These are phyloP conservation scores for Microctenopoma lineatum DNA, from an alignment of 2,797 vertebrate genomes.

Conservation along the genomic window DNA sequence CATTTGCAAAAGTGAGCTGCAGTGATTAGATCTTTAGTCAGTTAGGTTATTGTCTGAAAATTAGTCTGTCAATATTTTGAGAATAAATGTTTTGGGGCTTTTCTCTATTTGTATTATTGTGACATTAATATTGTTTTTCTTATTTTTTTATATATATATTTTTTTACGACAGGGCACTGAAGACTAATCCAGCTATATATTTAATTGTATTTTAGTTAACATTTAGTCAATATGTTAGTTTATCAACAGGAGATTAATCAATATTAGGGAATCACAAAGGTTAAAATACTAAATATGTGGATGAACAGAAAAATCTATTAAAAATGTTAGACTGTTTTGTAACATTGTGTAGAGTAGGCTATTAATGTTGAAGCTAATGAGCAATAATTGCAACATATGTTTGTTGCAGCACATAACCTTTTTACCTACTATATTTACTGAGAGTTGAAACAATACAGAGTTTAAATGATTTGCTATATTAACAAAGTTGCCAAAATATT, in stretches of 20 bases:
- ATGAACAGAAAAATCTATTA: not conserved
- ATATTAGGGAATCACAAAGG: not conserved
- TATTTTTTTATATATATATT: not conserved
- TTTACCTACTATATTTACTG: not conserved
- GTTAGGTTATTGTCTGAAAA: too few relatives aligned
- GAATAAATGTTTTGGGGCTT: not conserved
- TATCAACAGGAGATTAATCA: not conserved
- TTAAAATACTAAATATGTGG: not conserved
- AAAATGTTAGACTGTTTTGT: conserved; percentile 11
- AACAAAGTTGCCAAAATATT: conserved; percentile 36
- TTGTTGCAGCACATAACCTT: not conserved
- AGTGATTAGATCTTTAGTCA: not conserved
- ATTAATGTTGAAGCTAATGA: conserved; percentile 3
- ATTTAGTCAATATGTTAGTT: not conserved
- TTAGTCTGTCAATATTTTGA: too few relatives aligned
- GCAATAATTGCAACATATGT: not conserved
- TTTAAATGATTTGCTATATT: conserved; percentile 29
- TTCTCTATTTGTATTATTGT: not conserved
- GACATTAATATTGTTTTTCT: not conserved
- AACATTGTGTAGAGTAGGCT: not conserved
- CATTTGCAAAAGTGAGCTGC: not conserved
- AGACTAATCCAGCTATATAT: too few relatives aligned
- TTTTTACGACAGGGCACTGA: too few relatives aligned
- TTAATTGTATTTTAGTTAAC: not conserved
- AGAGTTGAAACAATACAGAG: not conserved